These are phyloP conservation scores for Chionomys nivalis DNA, from an alignment of 2,113 vertebrate genomes.

Conservation along the genomic window DNA sequence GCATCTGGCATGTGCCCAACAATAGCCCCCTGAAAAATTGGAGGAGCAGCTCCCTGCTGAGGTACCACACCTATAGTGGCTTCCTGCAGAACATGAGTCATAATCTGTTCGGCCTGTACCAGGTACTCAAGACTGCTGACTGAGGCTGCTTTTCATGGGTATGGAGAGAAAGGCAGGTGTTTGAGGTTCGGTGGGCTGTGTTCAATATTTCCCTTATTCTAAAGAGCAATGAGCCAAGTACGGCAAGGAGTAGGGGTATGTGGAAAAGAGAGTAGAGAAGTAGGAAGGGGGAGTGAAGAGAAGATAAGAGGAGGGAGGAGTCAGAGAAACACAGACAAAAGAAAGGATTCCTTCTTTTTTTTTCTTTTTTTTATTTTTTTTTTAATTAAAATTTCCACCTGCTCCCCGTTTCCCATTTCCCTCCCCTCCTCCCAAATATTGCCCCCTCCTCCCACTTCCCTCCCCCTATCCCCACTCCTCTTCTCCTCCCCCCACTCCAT, in stretches of 20 bases:
- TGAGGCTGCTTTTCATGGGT: neutral
- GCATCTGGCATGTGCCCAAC: slow-evolving; percentile 77
- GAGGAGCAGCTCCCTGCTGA: slow-evolving; percentile 52
- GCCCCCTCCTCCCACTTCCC: too few species aligned
- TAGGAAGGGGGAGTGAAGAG: too few species aligned
- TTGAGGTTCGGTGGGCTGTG: neutral
- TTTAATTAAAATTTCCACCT: too few species aligned
- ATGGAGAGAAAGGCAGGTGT: neutral
- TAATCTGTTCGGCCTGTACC: slow-evolving; percentile 65
- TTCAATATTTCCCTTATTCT: neutral
- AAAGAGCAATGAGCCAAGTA: neutral
- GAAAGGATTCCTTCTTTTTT: neutral
- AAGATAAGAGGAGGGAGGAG: fast-evolving
- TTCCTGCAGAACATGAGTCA: slow-evolving; percentile 38
- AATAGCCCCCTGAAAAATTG: slow-evolving; percentile 48
- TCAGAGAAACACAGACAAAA: too few species aligned
- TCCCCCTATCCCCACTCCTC: too few species aligned
- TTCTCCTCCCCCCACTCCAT: too few species aligned
- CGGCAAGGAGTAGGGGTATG: neutral
- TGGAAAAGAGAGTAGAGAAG: neutral
- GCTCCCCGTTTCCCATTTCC: too few species aligned
- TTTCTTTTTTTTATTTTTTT: too few species aligned
- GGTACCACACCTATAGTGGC: slow-evolving; percentile 56
- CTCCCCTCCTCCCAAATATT: too few species aligned
- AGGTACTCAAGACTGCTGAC: neutral